A percentile compares a stretch with the other conserved stretches of the same genome.
phyloP scores from a whole-genome alignment of 2,797 vertebrate genomes.

The Coreius guichenoti region DNA sequence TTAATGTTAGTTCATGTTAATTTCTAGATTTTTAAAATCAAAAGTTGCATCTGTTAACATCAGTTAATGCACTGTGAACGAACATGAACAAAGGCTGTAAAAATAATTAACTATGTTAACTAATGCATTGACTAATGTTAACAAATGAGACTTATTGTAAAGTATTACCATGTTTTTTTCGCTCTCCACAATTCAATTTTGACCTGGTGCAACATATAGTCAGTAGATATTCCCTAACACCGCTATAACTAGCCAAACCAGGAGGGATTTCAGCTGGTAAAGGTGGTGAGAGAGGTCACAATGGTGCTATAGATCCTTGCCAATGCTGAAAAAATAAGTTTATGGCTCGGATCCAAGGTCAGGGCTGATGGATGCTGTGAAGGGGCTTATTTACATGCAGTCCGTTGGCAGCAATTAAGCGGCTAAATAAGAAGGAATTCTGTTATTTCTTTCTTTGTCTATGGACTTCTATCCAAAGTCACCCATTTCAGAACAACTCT shows the following conservation, averaged over 20 bases:
- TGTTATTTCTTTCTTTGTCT: slow-evolving; percentile 61
- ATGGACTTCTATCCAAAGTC: slow-evolving; percentile 33
- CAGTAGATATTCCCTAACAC: neutral
- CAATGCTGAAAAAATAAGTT: slow-evolving; percentile 78
- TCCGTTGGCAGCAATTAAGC: slow-evolving; percentile 76
- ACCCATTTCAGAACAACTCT: neutral
- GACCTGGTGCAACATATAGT: neutral
- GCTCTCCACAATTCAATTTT: neutral
- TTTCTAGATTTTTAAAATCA: neutral
- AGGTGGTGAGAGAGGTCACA: slow-evolving; percentile 60
- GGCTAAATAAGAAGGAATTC: slow-evolving; percentile 71
- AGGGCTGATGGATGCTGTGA: slow-evolving; percentile 73
- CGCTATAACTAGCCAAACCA: slow-evolving; percentile 54
- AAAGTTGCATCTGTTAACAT: neutral
- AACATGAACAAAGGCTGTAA: neutral
- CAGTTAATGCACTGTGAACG: neutral
- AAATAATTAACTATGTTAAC: too few relatives aligned
- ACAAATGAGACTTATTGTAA: neutral
- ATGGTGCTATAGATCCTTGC: slow-evolving; percentile 69
- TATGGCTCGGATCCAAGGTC: slow-evolving; percentile 80
- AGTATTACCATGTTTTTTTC: neutral
- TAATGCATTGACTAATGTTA: neutral
- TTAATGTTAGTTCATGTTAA: neutral
- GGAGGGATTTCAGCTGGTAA: slow-evolving; percentile 32
- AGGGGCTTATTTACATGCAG: slow-evolving; percentile 76